phyloP scores from a whole-genome alignment of 2,797 vertebrate genomes.

The Acrossocheilus fasciatus region DNA sequence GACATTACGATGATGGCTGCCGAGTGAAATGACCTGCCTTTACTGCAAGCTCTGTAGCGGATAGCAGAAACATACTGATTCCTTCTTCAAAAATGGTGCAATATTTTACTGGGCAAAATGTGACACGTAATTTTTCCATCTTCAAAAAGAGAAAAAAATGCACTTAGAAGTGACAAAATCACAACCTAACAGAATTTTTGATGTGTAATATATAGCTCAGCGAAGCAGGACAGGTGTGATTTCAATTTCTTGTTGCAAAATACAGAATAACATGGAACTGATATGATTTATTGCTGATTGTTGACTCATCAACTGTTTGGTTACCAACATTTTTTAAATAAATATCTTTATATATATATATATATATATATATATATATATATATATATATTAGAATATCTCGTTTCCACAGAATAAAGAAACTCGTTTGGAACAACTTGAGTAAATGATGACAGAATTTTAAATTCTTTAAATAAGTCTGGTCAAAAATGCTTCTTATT shows the following conservation, averaged over 20 bases:
- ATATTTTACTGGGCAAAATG: neutral
- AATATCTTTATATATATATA: no score
- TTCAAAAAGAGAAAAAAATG: neutral
- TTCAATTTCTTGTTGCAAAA: neutral
- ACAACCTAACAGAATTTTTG: neutral
- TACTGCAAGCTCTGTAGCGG: neutral
- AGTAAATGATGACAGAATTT: neutral
- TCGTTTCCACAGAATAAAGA: neutral
- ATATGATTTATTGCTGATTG: neutral
- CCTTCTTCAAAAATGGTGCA: neutral
- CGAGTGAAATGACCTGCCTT: conserved; percentile 8
- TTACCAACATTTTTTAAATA: no score
- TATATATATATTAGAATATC: neutral
- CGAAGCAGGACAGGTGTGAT: neutral
- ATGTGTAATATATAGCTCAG: neutral
- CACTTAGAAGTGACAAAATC: neutral
- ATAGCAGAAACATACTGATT: neutral
- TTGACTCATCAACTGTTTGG: neutral
- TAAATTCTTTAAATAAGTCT: neutral
- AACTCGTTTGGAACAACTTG: neutral
- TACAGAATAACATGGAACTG: neutral
- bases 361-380: no score
- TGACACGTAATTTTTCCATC: neutral
- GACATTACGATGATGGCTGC: neutral
- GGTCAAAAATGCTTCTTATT: no score